Percentiles rank a stretch among this genome's conserved stretches.
phyloP scores from a whole-genome alignment of 2,113 vertebrate genomes.

The Saimiri boliviensis region DNA sequence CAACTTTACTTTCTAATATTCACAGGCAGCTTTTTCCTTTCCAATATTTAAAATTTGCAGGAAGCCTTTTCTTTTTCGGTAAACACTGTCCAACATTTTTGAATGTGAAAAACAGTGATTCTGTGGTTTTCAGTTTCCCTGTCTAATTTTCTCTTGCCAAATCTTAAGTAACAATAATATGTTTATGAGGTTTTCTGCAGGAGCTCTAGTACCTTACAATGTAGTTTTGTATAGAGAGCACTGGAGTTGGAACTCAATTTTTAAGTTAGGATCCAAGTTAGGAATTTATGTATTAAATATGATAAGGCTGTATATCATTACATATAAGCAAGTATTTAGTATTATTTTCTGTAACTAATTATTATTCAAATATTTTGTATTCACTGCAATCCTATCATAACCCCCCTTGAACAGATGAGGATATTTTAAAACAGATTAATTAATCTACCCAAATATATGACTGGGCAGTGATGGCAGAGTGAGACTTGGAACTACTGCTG shows the following conservation, averaged over 20 bases:
- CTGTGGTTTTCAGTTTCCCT: conserved; percentile 14
- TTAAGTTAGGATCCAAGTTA: neutral
- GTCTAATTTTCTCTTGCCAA: conserved; percentile 45
- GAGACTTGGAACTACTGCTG: neutral
- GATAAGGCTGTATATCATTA: neutral
- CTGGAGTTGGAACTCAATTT: neutral
- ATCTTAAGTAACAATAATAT: neutral
- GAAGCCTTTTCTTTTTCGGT: neutral
- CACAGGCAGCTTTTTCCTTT: neutral
- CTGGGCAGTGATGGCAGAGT: neutral
- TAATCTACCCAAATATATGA: neutral
- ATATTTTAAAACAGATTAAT: neutral
- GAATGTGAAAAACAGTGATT: conserved; percentile 14
- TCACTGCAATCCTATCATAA: neutral
- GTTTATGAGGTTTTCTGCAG: conserved; percentile 21
- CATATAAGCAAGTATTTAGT: neutral
- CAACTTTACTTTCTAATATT: conserved; percentile 42
- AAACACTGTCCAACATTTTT: conserved; percentile 13
- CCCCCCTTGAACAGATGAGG: neutral
- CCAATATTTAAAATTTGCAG: conserved; percentile 8
- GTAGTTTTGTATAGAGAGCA: neutral
- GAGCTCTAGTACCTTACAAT: neutral
- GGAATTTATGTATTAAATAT: neutral
- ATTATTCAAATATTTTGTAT: neutral
- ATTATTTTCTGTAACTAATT: neutral